Percentiles rank a stretch among this genome's conserved stretches.
Conservation (phyloP, 2,888 invertebrate genomes). For the Artemia sp. region DNA sequence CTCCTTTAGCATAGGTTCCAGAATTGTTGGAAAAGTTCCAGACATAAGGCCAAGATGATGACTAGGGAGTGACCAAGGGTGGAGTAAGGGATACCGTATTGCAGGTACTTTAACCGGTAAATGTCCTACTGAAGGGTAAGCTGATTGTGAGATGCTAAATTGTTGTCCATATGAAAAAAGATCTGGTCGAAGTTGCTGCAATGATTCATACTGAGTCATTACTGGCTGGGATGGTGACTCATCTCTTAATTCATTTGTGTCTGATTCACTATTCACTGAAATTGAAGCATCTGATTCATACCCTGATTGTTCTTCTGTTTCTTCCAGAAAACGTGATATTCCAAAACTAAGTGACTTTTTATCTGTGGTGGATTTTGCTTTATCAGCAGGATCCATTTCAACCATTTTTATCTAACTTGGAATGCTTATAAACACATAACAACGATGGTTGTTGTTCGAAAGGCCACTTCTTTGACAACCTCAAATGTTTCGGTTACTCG, state of each 20-base stretch:
- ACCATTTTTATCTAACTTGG: background rate
- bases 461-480: too few relatives aligned
- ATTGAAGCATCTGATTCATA: slow-evolving; percentile 10
- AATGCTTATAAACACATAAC: too few relatives aligned
- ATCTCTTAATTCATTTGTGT: background rate
- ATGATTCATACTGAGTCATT: slow-evolving; percentile 6
- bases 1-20: background rate
- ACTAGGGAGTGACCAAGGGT: background rate
- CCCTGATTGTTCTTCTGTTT: slow-evolving; percentile 12
- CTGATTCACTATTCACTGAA: slow-evolving; percentile 9
- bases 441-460: too few relatives aligned
- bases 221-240: slow-evolving; percentile 14
- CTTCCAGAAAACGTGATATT: slow-evolving; percentile 5
- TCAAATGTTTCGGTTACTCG: too few relatives aligned
- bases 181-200: background rate
- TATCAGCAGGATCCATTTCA: slow-evolving; percentile 6
- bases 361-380: background rate
- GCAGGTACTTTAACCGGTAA: slow-evolving; percentile 11
- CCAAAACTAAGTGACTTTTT: slow-evolving; percentile 4
- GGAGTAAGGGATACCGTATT: background rate
- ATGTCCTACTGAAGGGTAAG: background rate
- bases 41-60: background rate
- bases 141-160: background rate
- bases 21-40: background rate
- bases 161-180: background rate